Base-by-base conservation (phyloP, 2,888 invertebrate species). In the Catonia carolina region DNA sequence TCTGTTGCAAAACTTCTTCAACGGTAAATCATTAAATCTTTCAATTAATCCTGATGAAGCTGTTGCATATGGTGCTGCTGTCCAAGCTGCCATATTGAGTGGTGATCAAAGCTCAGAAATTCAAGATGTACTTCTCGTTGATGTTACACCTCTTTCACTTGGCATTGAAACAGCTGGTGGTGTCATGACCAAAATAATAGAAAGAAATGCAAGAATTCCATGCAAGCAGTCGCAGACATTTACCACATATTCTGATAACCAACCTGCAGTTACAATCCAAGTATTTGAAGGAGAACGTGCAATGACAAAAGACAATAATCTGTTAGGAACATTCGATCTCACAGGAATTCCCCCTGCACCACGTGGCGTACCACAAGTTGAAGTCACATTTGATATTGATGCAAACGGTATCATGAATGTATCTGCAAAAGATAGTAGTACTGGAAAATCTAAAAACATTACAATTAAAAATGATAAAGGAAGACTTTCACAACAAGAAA, bases 11-110 rank as follows among this genome's bases (percentile, higher is more conserved):
- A n/a, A n/a, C n/a, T n/a, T n/a, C n/a, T n/a, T n/a, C n/a, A n/a
- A n/a, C n/a, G n/a, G n/a, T n/a, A n/a, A n/a, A n/a, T n/a, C n/a
- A n/a, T n/a, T n/a, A n/a, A n/a, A n/a, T 74, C 80, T 93, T 52
- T 89, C 89, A 8, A 95, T 95, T 66, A 94, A 95, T 72, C 94
- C 79, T 2, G 85, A 88, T 68, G 91, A 92, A 72, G 89, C 95
- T 6, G 89, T 95, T 1, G 95, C 95, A 1, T 95, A 93, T 69
- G 93, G 93, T 3, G 93, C 94, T 2, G 93, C 94, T 17, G 91
- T 95, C 0, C 95, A 95, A n/a, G n/a, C n/a, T n/a, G n/a, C n/a
- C n/a, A n/a, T n/a, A n/a, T n/a, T n/a, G n/a, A n/a, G n/a, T n/a
- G n/a, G n/a, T n/a, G n/a, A n/a, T n/a, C n/a, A n/a, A n/a, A n/a